Evolutionary conservation across 2,888 invertebrate genomes (phyloP).

Genomic region (Cephus spinipes): DNA sequence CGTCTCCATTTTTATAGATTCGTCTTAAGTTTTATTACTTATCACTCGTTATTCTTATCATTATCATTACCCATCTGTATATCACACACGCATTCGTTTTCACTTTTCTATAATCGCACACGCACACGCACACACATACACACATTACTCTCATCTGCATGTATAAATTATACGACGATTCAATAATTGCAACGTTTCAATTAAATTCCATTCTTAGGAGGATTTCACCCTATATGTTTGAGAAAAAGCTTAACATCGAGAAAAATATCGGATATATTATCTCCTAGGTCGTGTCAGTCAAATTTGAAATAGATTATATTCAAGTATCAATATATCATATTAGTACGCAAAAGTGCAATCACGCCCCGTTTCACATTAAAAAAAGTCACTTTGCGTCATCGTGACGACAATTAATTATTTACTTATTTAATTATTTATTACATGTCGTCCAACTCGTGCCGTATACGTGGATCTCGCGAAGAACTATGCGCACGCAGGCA

Average conservation of each 20-base stretch:
- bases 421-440: too few relatives aligned
- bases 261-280: constrained; percentile 62
- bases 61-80: too few relatives aligned
- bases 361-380: constrained; percentile 31
- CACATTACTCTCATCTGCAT: too few relatives aligned
- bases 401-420: not conserved
- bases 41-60: too few relatives aligned
- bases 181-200: constrained; percentile 34
- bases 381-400: constrained; percentile 49
- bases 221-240: constrained; percentile 45
- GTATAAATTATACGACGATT: constrained; percentile 10
- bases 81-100: too few relatives aligned
- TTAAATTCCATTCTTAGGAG: constrained; percentile 39
- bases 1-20: too few relatives aligned
- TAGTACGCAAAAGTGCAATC: constrained; percentile 43
- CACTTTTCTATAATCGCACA: too few relatives aligned
- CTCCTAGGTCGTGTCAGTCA: constrained; percentile 56
- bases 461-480: too few relatives aligned
- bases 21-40: too few relatives aligned
- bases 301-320: constrained; percentile 53
- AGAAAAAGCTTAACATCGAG: constrained; percentile 63
- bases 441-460: too few relatives aligned
- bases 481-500: too few relatives aligned
- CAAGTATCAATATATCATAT: constrained; percentile 40
- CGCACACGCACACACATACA: too few relatives aligned